Conservation (phyloP, 2,888 invertebrate genomes). For the Harmothoe impar region DNA sequence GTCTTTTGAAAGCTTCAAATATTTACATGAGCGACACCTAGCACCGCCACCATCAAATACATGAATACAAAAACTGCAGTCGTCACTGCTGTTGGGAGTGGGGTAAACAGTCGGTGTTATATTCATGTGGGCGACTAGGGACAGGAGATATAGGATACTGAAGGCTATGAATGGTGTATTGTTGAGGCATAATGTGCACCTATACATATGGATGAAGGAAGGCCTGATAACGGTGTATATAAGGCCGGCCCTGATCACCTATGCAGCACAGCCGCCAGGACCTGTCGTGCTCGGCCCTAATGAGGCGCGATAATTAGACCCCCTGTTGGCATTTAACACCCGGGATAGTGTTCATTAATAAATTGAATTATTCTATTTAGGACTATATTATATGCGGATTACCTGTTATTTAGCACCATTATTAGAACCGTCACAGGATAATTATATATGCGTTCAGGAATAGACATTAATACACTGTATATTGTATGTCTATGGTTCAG, state of each 20-base stretch:
- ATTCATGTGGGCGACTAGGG: not conserved
- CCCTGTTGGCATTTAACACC: not conserved
- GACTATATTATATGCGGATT: conserved; percentile 29
- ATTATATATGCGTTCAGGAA: too few species aligned
- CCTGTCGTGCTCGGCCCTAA: not conserved
- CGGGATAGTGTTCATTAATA: not conserved
- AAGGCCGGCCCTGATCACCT: too few species aligned
- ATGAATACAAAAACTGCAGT: not conserved
- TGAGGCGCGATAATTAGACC: not conserved
- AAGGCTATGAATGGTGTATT: too few species aligned
- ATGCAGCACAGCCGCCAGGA: too few species aligned
- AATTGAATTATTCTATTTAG: not conserved
- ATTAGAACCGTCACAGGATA: too few species aligned
- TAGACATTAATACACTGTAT: too few species aligned
- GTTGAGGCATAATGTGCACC: too few species aligned
- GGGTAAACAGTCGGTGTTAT: too few species aligned
- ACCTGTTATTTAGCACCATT: not conserved
- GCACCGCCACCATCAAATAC: not conserved
- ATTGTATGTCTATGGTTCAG: too few species aligned
- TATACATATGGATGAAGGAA: too few species aligned
- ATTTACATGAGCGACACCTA: not conserved
- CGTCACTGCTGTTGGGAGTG: not conserved
- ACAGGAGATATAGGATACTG: too few species aligned
- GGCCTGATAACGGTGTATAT: too few species aligned
- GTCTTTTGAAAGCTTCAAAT: not conserved